These are phyloP conservation scores for Perccottus glenii DNA, from an alignment of 2,113 vertebrate species.

Conservation along the genomic window DNA sequence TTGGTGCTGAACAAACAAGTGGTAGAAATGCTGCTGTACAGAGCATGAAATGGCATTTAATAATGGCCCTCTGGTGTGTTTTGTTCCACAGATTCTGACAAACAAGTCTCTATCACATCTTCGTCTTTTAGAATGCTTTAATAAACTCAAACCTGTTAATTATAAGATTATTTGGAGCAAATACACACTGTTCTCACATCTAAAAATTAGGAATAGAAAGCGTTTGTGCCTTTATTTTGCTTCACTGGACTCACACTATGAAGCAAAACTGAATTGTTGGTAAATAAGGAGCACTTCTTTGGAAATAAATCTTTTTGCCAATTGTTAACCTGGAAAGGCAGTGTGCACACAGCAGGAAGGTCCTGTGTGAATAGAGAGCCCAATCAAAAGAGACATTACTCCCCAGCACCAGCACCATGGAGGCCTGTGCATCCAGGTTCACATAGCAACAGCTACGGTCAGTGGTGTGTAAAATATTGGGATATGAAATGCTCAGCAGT, in stretches of 20 bases:
- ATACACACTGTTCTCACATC: background rate
- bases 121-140: slow-evolving; percentile 19
- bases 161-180: background rate
- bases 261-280: slow-evolving; percentile 31
- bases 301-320: slow-evolving; percentile 10
- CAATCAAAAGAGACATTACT: slow-evolving; percentile 59
- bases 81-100: slow-evolving; percentile 30
- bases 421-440: slow-evolving; percentile 47
- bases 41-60: slow-evolving; percentile 51
- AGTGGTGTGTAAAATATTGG: slow-evolving; percentile 16
- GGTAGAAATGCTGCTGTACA: slow-evolving; percentile 25
- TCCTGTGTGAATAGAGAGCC: slow-evolving; percentile 44
- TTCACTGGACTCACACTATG: slow-evolving; percentile 20
- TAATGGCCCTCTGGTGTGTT: slow-evolving; percentile 36
- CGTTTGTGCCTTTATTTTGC: slow-evolving; percentile 21
- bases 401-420: slow-evolving; percentile 33
- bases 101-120: slow-evolving; percentile 27
- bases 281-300: slow-evolving; percentile 37
- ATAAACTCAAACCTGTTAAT: slow-evolving; percentile 2
- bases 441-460: slow-evolving; percentile 41
- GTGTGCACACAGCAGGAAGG: slow-evolving; percentile 25
- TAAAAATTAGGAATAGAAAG: slow-evolving; percentile 3
- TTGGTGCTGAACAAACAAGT: slow-evolving; percentile 49
- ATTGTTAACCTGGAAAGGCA: slow-evolving; percentile 24
- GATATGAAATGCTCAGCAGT: slow-evolving; percentile 15